Evolutionary conservation across 2,113 vertebrate genomes (phyloP).

Genomic region (Turnix velox): DNA sequence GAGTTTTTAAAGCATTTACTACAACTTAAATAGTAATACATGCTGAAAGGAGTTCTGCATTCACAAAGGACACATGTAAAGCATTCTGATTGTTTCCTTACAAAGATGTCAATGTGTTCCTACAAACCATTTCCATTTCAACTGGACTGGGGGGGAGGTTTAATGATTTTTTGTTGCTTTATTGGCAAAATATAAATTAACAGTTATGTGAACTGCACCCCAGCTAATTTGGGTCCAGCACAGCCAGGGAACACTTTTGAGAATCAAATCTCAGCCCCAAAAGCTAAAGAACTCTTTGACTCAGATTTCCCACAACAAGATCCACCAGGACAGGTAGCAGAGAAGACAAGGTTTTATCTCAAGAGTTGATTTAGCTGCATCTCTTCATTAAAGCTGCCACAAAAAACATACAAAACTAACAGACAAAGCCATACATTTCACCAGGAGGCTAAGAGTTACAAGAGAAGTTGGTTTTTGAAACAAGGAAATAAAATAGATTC

Average conservation of each 20-base stretch:
- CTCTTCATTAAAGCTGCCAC: neutral
- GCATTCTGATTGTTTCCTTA: neutral
- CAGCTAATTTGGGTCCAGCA: rapidly evolving
- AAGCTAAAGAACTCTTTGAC: neutral
- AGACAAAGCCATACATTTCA: neutral
- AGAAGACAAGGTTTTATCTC: rapidly evolving
- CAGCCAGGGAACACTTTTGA: neutral
- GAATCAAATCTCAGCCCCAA: neutral
- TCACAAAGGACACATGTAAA: neutral
- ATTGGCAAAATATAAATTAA: neutral
- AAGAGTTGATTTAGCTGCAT: neutral
- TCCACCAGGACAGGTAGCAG: neutral
- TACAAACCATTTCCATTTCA: neutral
- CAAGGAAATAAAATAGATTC: neutral
- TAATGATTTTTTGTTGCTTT: neutral
- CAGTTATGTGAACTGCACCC: neutral
- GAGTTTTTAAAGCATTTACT: neutral
- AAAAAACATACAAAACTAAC: neutral
- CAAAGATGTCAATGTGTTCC: neutral
- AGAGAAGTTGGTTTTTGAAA: neutral
- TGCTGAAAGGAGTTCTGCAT: neutral
- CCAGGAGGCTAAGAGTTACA: neutral
- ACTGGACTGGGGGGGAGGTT: neutral
- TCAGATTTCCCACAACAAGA: neutral
- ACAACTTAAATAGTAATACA: neutral